Conservation (phyloP, 2,888 invertebrate species). For the Drosophila meridionalis region DNA sequence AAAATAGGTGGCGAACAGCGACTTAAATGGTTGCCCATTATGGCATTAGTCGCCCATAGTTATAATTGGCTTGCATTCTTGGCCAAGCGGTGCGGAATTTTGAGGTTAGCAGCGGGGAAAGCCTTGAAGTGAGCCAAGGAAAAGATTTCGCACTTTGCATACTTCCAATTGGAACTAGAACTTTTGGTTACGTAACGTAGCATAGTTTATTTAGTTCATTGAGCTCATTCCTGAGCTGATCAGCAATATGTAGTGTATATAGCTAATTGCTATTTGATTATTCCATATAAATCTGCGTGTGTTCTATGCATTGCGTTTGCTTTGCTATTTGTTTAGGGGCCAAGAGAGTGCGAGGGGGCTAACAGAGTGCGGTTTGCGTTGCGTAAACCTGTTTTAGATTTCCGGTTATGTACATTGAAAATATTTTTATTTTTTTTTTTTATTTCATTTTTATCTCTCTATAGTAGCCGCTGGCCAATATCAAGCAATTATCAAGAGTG, state of each 20-base stretch:
- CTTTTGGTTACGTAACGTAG: neutral
- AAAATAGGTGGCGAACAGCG: conserved; percentile 1
- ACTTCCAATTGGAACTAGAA: conserved; percentile 2
- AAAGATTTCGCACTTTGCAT: conserved; percentile 16
- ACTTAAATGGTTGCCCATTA: conserved; percentile 44
- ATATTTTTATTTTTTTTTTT: conserved; percentile 2
- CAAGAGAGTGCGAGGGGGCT: neutral
- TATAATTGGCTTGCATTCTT: conserved; percentile 58
- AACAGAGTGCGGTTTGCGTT: neutral
- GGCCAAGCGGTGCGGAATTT: conserved; percentile 44
- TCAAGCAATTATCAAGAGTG: conserved; percentile 22
- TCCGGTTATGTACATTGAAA: conserved; percentile 49
- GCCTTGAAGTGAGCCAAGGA: conserved; percentile 36
- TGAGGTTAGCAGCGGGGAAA: conserved; percentile 47
- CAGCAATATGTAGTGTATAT: neutral
- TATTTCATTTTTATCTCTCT: conserved; percentile 25
- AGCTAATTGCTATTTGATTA: neutral
- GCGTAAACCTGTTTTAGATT: conserved; percentile 45
- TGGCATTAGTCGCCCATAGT: conserved; percentile 49
- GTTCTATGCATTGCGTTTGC: neutral
- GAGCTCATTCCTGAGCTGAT: conserved; percentile 5
- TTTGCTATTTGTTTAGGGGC: conserved; percentile 21
- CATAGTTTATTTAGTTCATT: neutral
- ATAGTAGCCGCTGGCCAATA: conserved; percentile 32
- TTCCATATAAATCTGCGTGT: neutral